Evolutionary conservation across 2,113 vertebrate genomes (phyloP).

Genomic region (Oryzias woworae): DNA sequence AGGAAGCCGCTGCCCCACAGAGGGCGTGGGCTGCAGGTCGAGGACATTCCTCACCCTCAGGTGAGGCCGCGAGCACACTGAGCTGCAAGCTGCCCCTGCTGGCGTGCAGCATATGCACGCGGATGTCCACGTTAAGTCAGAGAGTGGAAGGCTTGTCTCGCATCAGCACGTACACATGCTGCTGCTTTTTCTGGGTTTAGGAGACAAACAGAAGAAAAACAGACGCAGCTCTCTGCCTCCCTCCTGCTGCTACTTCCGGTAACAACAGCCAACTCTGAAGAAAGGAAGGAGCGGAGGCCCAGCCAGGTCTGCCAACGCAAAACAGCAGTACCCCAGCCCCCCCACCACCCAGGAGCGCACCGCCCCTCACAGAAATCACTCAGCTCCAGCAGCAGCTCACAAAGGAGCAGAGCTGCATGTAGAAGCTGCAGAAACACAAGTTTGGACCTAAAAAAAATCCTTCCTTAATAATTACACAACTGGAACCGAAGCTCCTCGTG

Average conservation of each 20-base stretch:
- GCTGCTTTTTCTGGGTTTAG: constrained; percentile 41
- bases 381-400: constrained; percentile 52
- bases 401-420: constrained; percentile 31
- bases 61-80: constrained; percentile 62
- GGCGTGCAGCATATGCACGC: constrained; percentile 37
- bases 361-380: constrained; percentile 54
- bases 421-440: constrained; percentile 33
- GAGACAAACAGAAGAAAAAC: constrained; percentile 46
- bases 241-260: constrained; percentile 60
- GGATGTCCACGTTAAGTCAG: constrained; percentile 18
- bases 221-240: constrained; percentile 37
- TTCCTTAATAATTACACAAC: constrained; percentile 15
- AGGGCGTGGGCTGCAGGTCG: constrained; percentile 62
- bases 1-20: constrained; percentile 54
- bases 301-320: constrained; percentile 46
- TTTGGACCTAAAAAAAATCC: neutral
- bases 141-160: constrained; percentile 18
- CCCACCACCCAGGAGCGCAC: constrained; percentile 46
- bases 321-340: constrained; percentile 1
- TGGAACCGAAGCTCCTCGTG: neutral
- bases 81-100: constrained; percentile 65
- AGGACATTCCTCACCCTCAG: constrained; percentile 72
- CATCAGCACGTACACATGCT: neutral
- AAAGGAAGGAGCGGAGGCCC: constrained; percentile 55
- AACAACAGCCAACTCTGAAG: constrained; percentile 54